Base-by-base conservation (phyloP, 2,113 vertebrate species). In the Madoqua kirkii region DNA sequence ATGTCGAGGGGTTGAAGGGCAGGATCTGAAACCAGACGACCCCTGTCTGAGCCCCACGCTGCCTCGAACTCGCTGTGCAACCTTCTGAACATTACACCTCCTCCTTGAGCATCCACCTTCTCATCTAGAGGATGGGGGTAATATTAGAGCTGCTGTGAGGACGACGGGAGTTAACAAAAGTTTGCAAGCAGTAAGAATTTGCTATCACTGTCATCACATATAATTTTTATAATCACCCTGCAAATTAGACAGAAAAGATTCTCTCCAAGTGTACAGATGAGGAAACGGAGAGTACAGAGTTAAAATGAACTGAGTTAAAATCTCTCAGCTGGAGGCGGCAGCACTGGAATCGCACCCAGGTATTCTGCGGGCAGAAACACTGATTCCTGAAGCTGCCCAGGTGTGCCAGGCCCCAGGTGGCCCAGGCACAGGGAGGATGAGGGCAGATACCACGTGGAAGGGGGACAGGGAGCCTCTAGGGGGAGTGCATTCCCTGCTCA, bases 111-210 rank as follows among this genome's bases (percentile, higher is more conserved):
- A 5, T 74, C 60, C 16, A 9, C 6, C n/a, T 29, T n/a, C 92
- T 59, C 78, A 7, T 21, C 50, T 25, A 33, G 25, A 25, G 71
- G 67, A 43, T 6, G 3, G 31, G 23, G 60, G 16, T 54, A 27
- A 17, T 3, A 7, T 25, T 2, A 4, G 33, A 62, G 79, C 29
- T 4, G 0, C 21, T 2, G 25, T 5, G 40, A 43, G 3, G 19
- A 14, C 0, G 3, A 6, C 1, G 0, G 0, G 31, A 12, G 15
- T 21, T 9, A 17, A 25, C 1, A 40, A 33, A 62, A 25, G 1
- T 14, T 0, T 6, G 36, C 1, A 1, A 15, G 55, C 12, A 0
- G 60, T 5, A 23, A n/a, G 23, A 1, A 9, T 1, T 10, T 17
- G 21, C 76, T 23, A 0, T 21, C 2, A 1, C 40, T 33, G 5